Conservation (phyloP, 2,113 vertebrate species). For the Glaucidium brasilianum region DNA sequence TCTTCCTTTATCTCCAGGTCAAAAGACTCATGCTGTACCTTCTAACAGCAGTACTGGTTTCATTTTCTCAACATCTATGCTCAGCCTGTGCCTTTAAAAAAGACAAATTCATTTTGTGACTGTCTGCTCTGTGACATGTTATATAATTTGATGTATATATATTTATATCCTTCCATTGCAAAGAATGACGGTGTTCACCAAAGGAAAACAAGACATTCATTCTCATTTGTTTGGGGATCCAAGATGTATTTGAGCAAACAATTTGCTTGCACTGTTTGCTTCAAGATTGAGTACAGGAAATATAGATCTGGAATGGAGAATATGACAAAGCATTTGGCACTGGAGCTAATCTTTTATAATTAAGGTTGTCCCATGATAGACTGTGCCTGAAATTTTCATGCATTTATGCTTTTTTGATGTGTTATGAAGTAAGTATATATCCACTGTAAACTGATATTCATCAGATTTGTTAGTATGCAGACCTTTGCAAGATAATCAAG, state of each 20-base stretch:
- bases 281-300: slow-evolving; percentile 36
- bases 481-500: slow-evolving; percentile 47
- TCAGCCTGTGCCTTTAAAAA: slow-evolving; percentile 30
- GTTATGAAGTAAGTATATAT: slow-evolving; percentile 15
- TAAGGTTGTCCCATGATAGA: neutral
- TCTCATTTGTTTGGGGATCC: slow-evolving; percentile 23
- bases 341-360: slow-evolving; percentile 12
- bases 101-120: slow-evolving; percentile 50
- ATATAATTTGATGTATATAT: slow-evolving; percentile 49
- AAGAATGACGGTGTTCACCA: slow-evolving; percentile 41
- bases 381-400: slow-evolving; percentile 2
- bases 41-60: slow-evolving; percentile 10
- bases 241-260: slow-evolving; percentile 13
- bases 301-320: neutral
- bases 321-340: neutral
- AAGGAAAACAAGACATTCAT: slow-evolving; percentile 37
- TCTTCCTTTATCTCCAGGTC: slow-evolving; percentile 63
- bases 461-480: slow-evolving; percentile 39
- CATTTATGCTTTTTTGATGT: slow-evolving; percentile 37
- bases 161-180: slow-evolving; percentile 56
- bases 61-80: slow-evolving; percentile 15
- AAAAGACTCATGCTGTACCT: slow-evolving; percentile 36
- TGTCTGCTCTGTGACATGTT: slow-evolving; percentile 15
- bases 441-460: slow-evolving; percentile 24
- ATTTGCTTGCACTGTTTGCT: neutral